Evolutionary conservation across 1,140 invertebrate species (phyloP).

Genomic region (Ceratina japonica): DNA sequence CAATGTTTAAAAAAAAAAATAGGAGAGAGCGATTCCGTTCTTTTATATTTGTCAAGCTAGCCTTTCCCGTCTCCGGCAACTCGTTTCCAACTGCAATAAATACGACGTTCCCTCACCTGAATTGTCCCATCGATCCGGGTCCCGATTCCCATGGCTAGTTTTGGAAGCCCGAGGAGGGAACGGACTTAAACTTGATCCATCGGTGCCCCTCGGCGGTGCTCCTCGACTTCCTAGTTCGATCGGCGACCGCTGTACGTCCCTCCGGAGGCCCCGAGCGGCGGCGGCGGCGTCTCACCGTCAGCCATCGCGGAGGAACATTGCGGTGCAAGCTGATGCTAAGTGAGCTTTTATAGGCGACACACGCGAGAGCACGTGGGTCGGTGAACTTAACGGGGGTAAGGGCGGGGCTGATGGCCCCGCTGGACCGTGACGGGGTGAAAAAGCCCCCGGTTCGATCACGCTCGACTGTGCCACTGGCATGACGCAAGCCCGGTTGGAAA

Average conservation of each 20-base stretch:
- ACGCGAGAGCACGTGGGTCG: constrained; percentile 66
- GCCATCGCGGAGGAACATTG: constrained; percentile 70
- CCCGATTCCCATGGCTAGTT: too few species aligned
- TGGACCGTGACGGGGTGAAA: constrained; percentile 49
- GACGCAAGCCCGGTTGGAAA: constrained; percentile 33
- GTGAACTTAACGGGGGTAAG: constrained; percentile 66
- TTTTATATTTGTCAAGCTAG: too few species aligned
- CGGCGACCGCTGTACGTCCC: not conserved
- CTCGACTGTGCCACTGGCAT: constrained; percentile 15
- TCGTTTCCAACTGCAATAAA: not conserved
- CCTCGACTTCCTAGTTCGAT: not conserved
- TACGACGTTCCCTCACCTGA: constrained; percentile 14
- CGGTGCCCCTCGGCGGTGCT: not conserved
- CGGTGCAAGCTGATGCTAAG: constrained; percentile 64
- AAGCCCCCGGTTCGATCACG: constrained; percentile 24
- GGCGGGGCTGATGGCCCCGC: constrained; percentile 60
- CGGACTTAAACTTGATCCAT: not conserved
- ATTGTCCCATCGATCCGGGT: not conserved
- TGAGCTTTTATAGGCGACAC: constrained; percentile 71
- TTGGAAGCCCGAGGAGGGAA: not conserved
- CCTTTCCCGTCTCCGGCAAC: constrained; percentile 6
- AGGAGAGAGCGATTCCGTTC: too few species aligned
- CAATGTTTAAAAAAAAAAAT: too few species aligned
- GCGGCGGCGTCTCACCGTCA: constrained; percentile 53
- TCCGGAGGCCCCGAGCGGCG: not conserved